These are phyloP conservation scores for Morinoia aosen DNA, from an alignment of 2,888 invertebrate genomes.

Conservation along the genomic window DNA sequence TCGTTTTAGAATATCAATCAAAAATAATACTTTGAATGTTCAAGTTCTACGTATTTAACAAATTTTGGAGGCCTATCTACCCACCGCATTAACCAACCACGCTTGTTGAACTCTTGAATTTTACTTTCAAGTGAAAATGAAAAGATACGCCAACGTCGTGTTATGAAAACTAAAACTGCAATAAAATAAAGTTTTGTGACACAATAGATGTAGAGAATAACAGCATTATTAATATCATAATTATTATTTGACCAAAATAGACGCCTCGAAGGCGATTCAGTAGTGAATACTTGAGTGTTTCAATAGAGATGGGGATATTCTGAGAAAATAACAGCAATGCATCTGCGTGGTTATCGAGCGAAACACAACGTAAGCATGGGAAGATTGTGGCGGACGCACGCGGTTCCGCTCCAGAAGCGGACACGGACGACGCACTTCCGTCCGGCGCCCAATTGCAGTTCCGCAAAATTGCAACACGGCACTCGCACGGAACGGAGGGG, in stretches of 20 bases:
- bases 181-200: no score
- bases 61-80: no score
- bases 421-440: neutral
- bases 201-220: no score
- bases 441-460: constrained; percentile 26
- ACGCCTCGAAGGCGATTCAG: no score
- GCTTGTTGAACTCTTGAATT: neutral
- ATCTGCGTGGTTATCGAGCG: neutral
- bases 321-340: neutral
- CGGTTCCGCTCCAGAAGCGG: constrained; percentile 9
- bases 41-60: neutral
- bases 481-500: neutral
- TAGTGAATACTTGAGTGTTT: no score
- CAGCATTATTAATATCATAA: no score
- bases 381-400: neutral
- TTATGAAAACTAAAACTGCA: neutral
- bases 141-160: neutral
- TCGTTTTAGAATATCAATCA: neutral
- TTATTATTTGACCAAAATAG: no score
- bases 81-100: neutral
- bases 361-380: neutral
- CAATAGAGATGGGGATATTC: no score
- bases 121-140: neutral
- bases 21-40: neutral
- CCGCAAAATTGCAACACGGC: neutral